phyloP scores from a whole-genome alignment of 2,888 invertebrate species.

The Rapana venosa region DNA sequence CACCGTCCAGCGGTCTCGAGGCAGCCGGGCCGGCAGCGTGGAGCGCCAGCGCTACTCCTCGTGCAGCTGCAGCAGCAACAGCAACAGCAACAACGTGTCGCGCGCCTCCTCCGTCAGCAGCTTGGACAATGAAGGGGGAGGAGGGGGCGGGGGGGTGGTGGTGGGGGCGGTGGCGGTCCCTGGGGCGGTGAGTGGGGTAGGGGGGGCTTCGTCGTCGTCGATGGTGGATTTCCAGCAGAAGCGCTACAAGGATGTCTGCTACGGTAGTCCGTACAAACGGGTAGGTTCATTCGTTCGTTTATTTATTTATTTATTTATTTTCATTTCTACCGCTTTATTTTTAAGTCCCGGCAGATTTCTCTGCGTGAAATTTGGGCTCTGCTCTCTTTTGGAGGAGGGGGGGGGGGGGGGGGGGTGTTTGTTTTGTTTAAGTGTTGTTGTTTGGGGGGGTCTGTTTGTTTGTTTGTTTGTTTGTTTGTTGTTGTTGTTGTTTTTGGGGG shows the following conservation, averaged over 20 bases:
- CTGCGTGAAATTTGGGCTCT: background rate
- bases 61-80: conserved; percentile 31
- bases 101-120: conserved; percentile 58
- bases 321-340: background rate
- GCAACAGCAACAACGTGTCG: conserved; percentile 57
- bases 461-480: accelerated
- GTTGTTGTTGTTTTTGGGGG: too few relatives aligned
- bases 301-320: background rate
- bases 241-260: conserved; percentile 65
- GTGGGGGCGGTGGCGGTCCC: background rate
- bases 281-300: conserved; percentile 3
- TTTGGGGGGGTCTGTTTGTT: background rate
- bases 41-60: conserved; percentile 53
- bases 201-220: background rate
- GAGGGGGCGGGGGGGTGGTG: background rate
- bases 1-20: conserved; percentile 63
- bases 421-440: too few relatives aligned
- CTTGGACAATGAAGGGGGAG: conserved; percentile 42
- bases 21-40: conserved; percentile 47
- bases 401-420: too few relatives aligned
- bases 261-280: conserved; percentile 64
- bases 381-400: background rate
- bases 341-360: too few relatives aligned
- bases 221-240: conserved; percentile 36
- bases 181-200: background rate